Conservation (phyloP, 2,888 invertebrate species). For the Megaustenia siamemsis region DNA sequence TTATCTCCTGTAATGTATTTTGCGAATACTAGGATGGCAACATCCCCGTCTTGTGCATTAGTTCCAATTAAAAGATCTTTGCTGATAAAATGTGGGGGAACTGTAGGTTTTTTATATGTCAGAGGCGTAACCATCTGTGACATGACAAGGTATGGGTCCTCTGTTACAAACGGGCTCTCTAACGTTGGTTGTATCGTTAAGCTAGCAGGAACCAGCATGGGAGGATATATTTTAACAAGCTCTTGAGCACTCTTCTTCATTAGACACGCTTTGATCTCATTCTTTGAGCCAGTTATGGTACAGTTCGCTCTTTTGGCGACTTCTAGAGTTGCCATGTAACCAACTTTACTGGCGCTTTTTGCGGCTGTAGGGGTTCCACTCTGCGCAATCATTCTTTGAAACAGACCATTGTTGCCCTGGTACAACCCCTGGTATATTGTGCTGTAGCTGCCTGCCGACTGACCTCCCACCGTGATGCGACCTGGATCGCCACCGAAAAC, state of each 20-base stretch:
- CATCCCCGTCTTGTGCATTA: conserved; percentile 32
- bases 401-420: background rate
- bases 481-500: conserved; percentile 36
- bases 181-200: conserved; percentile 17
- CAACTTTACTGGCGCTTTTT: background rate
- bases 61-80: conserved; percentile 27
- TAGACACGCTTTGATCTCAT: conserved; percentile 12
- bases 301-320: conserved; percentile 9
- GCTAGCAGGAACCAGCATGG: background rate
- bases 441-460: conserved; percentile 41
- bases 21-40: background rate
- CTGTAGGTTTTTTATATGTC: background rate
- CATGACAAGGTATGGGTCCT: background rate
- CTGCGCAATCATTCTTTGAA: conserved; percentile 38
- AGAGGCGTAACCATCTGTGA: background rate
- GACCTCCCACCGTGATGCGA: conserved; percentile 34
- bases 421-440: conserved; percentile 26
- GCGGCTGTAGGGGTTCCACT: conserved; percentile 19
- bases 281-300: background rate
- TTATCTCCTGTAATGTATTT: background rate
- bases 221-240: background rate
- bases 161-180: background rate
- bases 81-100: background rate
- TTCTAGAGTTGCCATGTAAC: background rate
- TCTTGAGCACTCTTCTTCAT: background rate